phyloP scores from a whole-genome alignment of 64 coral and sea anemone genomes.

The Stichodactyla mertensii region DNA sequence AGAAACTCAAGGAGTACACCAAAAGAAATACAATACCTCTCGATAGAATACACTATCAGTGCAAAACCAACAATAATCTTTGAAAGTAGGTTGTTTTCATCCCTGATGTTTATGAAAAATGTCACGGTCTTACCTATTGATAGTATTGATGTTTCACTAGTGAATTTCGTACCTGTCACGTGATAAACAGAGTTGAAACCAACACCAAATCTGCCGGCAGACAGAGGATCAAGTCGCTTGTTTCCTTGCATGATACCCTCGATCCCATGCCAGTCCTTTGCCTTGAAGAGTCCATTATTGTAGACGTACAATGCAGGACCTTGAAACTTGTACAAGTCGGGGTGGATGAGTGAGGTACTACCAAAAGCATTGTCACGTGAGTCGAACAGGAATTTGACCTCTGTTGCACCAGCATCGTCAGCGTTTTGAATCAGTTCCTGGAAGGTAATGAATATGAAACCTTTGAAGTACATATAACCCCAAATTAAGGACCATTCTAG shows the following conservation, averaged over 20 bases:
- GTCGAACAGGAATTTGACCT: conserved; percentile 83
- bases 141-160: too few species aligned
- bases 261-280: conserved; percentile 91
- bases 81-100: too few species aligned
- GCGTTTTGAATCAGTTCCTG: conserved; percentile 96
- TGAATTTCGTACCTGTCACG: conserved; percentile 60
- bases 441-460: neutral
- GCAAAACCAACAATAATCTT: too few species aligned
- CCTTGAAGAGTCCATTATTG: conserved; percentile 89
- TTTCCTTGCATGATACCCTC: conserved; percentile 95
- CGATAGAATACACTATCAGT: too few species aligned
- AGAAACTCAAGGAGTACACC: too few species aligned
- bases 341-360: conserved; percentile 62
- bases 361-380: conserved; percentile 87
- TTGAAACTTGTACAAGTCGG: conserved; percentile 78
- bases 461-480: too few species aligned
- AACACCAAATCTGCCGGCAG: conserved; percentile 90
- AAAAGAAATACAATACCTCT: too few species aligned
- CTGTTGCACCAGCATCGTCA: conserved; percentile 91
- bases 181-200: conserved; percentile 99
- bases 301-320: conserved; percentile 87
- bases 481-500: too few species aligned
- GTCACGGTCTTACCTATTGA: too few species aligned
- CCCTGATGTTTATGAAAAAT: too few species aligned
- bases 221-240: conserved; percentile 80